Evolutionary conservation across 2,797 vertebrate species (phyloP), one percentile per base, ranked within the genome.

Genomic region (Neosilurus hyrtlii): DNA sequence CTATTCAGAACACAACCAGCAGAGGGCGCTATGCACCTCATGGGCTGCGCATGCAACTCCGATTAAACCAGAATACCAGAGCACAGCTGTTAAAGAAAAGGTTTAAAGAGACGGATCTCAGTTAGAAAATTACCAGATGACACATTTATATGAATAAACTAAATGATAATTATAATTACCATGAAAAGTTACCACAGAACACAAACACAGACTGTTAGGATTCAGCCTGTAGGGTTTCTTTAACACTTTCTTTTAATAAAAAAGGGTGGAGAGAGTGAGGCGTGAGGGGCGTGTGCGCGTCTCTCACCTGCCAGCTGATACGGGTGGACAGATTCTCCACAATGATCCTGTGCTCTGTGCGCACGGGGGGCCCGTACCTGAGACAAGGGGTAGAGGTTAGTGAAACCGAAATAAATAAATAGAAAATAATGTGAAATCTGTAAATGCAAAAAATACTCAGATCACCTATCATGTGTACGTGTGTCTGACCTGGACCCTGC

Each of bases 221-320:
- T 63, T 78, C 35, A 63, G 61, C 75, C 61, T 51, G 37, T 35
- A 51, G 4, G 43, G 10, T 67, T n/a, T n/a, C n/a, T n/a, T n/a
- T n/a, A 24, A 35, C 57, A 51, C 68, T n/a, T n/a, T 16, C 54
- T 61, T 61, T 37, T 49, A 43, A 51, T 18, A 14, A 51, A 30
- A 75, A 75, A 71, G 20, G 4, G 56, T 52, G 51, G 56, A 80
- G 15, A 72, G 57, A 57, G n/a, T 54, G n/a, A 12, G 22, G 8
- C 11, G 61, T 52, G 59, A 79, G 37, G 59, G n/a, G 51, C 16
- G 62, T 9, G 71, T 57, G 30, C 52, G 35, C 56, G 49, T 80
- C 86, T 88, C 95, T 94, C 94, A 98, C 96, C 96, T 98, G 97
- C 97, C 96, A 97, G 91, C 96, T 97, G 80, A 97, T 96, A 35